phyloP scores from a whole-genome alignment of 2,888 invertebrate species.

The Griposia aprilina region DNA sequence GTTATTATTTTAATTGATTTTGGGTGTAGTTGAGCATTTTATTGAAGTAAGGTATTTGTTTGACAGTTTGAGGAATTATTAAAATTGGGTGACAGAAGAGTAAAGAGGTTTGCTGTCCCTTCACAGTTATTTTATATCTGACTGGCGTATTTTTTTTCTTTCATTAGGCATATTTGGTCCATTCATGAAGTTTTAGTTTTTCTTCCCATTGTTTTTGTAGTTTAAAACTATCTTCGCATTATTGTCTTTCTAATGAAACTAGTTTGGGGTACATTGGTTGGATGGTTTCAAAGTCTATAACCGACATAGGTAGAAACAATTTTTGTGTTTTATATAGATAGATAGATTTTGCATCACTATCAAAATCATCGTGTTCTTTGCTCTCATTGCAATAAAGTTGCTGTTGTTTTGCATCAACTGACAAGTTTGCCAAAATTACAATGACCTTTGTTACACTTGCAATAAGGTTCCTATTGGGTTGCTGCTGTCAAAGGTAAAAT shows the following conservation, averaged over 20 bases:
- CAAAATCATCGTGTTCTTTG: neutral
- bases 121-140: no score
- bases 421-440: neutral
- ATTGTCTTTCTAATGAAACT: no score
- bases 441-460: neutral
- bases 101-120: no score
- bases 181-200: no score
- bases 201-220: no score
- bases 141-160: no score
- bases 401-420: neutral
- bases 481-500: neutral
- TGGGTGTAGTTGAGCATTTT: neutral
- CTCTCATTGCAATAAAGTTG: neutral
- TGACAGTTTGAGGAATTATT: conserved; percentile 11
- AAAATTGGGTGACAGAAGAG: neutral
- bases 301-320: no score
- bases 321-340: no score
- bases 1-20: conserved; percentile 67
- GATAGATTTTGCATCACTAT: neutral
- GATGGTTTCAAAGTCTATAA: no score
- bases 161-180: no score
- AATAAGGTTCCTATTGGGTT: neutral
- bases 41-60: conserved; percentile 18
- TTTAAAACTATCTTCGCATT: no score
- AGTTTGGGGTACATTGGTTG: no score